phyloP scores from a whole-genome alignment of 2,113 vertebrate genomes.

The Tympanuchus pallidicinctus region DNA sequence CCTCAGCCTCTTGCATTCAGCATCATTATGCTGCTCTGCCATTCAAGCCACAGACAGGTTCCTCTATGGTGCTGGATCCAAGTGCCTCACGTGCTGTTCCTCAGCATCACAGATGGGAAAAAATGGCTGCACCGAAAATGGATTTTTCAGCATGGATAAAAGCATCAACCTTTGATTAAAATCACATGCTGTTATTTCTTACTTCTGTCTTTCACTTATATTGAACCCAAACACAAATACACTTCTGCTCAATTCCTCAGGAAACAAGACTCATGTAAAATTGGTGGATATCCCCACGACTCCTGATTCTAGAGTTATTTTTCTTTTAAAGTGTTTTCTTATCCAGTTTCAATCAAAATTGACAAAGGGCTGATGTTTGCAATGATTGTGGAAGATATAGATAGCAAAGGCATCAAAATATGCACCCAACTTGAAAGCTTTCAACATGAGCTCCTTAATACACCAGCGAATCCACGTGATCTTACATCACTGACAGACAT shows the following conservation, averaged over 20 bases:
- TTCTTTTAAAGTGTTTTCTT: neutral
- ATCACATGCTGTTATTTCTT: neutral
- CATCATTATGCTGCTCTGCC: neutral
- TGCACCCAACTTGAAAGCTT: neutral
- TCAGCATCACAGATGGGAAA: neutral
- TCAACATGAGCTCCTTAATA: neutral
- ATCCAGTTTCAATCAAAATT: neutral
- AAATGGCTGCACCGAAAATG: neutral
- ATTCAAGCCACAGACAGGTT: neutral
- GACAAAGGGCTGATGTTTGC: neutral
- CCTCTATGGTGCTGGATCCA: neutral
- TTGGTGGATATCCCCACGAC: neutral
- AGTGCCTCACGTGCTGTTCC: neutral
- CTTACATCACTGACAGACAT: neutral
- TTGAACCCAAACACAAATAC: neutral
- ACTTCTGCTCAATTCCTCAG: neutral
- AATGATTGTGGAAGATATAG: neutral
- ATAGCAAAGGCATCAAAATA: neutral
- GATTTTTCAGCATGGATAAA: neutral
- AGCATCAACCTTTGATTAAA: neutral
- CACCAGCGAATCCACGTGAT: neutral
- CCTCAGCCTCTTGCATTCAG: neutral
- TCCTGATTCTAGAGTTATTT: neutral
- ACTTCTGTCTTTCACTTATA: neutral
- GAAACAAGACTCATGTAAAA: neutral